Base-by-base conservation (phyloP, 30 jellyfish, hydroid and myxozoan species). In the Cassiopea xamachana region DNA sequence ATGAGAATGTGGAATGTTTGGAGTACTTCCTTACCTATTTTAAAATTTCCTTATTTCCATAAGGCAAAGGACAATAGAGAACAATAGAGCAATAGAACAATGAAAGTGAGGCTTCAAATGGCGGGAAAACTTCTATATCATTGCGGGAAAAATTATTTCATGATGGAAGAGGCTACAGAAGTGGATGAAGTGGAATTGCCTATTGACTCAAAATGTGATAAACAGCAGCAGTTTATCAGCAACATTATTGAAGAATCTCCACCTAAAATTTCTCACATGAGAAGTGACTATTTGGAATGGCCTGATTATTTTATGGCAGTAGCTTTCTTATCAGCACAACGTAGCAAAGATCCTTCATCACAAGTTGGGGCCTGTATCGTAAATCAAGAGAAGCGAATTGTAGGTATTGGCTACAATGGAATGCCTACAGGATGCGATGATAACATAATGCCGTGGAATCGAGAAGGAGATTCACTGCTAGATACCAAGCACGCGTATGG, bases 321-420 rank as follows among this genome's bases (percentile, higher is more conserved):
- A 12, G 99, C 99, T 12, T 96, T 96, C 78, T 86, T 96, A 50
- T 92, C 99, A 1, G 98, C 99, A 3, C 99, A 96, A 75, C 91
- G 99, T 1, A 96, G 99, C 93, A 96, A 96, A 82, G 99, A 96
- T 48, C 98, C 99, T 60, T 85, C 96, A 7, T 61, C 99, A 8
- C 99, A 96, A 92, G 99, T 96, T 48, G 99, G 99, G 1, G 99
- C 99, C 44, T 96, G 99, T 86, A 96, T 96, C 78, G 99, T 96
- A 17, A 96, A 92, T 88, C 61, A 71, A 43, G 97, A 96, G 60
- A 92, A 92, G 12, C 92, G 87, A 71, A 96, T 96, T 51, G 99
- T 96, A 82, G 99, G 99, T 1, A 90, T 96, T 78, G 99, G 99
- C 2, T 96, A 96, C 77, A 96, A 96, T 88, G 99, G 99, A 46